Evolutionary conservation across 2,113 vertebrate species (phyloP), one percentile per base, ranked within the genome.

Genomic region (Arothron firmamentum): DNA sequence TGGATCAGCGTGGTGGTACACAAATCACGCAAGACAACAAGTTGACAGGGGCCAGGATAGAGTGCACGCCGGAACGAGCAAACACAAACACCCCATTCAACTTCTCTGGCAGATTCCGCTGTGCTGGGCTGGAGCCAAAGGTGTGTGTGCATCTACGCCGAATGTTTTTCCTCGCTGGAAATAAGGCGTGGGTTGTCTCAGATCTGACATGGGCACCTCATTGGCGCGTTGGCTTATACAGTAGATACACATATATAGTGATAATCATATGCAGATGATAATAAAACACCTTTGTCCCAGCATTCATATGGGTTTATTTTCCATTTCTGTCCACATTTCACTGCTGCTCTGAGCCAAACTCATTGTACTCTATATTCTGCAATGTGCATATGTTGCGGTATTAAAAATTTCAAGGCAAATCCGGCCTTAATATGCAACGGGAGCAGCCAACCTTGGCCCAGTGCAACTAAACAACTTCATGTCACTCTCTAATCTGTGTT

Each of bases 401-500:
- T 90, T 17, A 83, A 82, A 83, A 78, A 84, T 81, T 55, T 79
- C 81, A 74, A 88, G 87, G 77, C 77, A 82, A 89, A 89, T 88
- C 80, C 79, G 15, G 75, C 82, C 80, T 89, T 86, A 86, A 84
- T 81, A 83, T 82, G 83, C 52, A 14, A 64, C 62, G 61, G 65
- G 67, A 75, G 74, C 69, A 70, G 72, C 84, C 83, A 80, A 88
- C 74, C 74, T 78, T 79, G 72, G 80, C 87, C 82, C 85, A 79
- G 25, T 75, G 78, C 86, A 81, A 85, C 83, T 89, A 90, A 91
- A 88, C 78, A 86, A 83, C 85, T 88, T 90, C 88, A 90, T 88
- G 88, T 88, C 88, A 90, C 76, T 77, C 79, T 70, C 78, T 90
- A 88, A 90, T 91, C 87, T 82, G 80, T 79, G 86, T 87, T 88